Evolutionary conservation across 2,113 vertebrate genomes (phyloP).

Genomic region (Peromyscus maniculatus): DNA sequence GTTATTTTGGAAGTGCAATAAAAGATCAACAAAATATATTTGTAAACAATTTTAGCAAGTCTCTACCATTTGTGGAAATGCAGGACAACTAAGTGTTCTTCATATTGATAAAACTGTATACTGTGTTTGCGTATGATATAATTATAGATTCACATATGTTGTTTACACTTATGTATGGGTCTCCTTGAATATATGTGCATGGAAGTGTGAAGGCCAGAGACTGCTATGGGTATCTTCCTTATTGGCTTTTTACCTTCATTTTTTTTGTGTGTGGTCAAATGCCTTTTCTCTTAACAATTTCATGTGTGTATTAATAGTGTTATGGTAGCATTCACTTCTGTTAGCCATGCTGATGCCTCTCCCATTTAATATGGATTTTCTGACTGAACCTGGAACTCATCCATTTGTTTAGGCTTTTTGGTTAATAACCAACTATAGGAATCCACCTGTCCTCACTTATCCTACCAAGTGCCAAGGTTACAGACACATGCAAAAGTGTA

Average conservation of each 20-base stretch:
- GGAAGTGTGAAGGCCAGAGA: background rate
- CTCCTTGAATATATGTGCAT: background rate
- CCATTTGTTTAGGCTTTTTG: background rate
- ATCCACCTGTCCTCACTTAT: background rate
- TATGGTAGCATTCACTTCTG: background rate
- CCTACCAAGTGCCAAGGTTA: background rate
- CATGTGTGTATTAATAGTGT: background rate
- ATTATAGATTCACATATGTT: background rate
- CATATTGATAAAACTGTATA: background rate
- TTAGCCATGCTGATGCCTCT: no score
- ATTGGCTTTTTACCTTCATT: no score
- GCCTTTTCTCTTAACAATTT: background rate
- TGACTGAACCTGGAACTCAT: background rate
- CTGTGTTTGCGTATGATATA: background rate
- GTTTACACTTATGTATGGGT: no score
- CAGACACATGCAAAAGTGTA: background rate
- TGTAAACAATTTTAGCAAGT: constrained; percentile 46
- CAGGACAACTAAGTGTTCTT: background rate
- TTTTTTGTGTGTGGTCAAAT: background rate
- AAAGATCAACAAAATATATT: constrained; percentile 14
- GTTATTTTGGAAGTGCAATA: background rate
- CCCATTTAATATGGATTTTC: no score
- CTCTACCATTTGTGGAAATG: background rate
- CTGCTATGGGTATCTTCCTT: background rate
- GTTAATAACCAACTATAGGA: background rate